Base-by-base conservation (phyloP, 2,113 vertebrate genomes). In the Riparia riparia region DNA sequence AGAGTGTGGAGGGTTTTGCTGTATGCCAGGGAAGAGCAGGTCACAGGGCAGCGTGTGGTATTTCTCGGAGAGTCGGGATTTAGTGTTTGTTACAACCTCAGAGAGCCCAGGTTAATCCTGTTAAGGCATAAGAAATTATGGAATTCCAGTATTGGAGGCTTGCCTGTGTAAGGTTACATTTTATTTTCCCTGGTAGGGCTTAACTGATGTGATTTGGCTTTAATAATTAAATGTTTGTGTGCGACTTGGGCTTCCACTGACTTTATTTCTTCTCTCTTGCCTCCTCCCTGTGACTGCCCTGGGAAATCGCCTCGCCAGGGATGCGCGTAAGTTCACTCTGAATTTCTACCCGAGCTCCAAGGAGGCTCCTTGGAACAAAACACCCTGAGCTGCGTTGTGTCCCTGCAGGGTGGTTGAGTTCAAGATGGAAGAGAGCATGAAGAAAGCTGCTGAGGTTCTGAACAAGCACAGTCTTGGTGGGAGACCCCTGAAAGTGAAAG, bases 371-470 rank as follows among this genome's bases (percentile, higher is more conserved):
- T 16, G 1, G 56, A 34, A 44, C 20, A 11, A 79, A 65, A 47
- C 71, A 3, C 95, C 95, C 97, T 93, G 93, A 90, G 70, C 84
- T 71, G 54, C 95, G 84, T 51, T 90, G 70, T 93, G 69, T 82
- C 89, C 83, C 93, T 82, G 19, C 96, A 99, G 99, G 83, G 98
- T 99, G 96, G 99, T 99, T 97, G 99, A 99, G 97, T 99, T 99
- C 98, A 99, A 99, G 98, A 99, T 99, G 96, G 99, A 99, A 95
- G 99, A 99, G 91, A 98, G 99, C 66, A 99, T 99, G 99, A 99
- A 98, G 95, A 99, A 99, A 86, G 99, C 99, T 42, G 99, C 99
- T 41, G 99, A 99, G 97, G 99, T 99, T 96, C 98, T 99, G 91
- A 99, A 99, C 98, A 99, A 99, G 97, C 99, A 99, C 97, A 99